Base-by-base conservation (phyloP, 1,140 invertebrate species). In the Zaprionus vittiger region DNA sequence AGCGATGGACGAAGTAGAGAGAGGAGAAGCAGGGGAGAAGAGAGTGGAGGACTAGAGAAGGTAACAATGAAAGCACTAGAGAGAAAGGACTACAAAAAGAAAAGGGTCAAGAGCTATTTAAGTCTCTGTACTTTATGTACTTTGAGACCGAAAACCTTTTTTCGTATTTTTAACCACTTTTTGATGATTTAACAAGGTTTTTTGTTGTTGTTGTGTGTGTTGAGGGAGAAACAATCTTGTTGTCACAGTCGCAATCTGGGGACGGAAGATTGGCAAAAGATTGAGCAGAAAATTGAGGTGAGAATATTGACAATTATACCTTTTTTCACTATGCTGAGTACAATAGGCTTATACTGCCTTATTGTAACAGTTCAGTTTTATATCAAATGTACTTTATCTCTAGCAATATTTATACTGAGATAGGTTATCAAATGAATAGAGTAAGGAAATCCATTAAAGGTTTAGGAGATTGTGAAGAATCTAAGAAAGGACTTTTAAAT, bases 91-190 rank as follows among this genome's bases (percentile, higher is more conserved):
- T 20, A 12, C 17, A 22, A 49, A 49, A 1, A 17, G n/a, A 52
- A 52, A 52, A 52, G 47, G 47, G 47, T 22, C 47, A 52, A 22
- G 47, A 24, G 47, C 47, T 52, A 52, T 20, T 52, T 52, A 24
- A 52, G 47, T 22, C 47, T 12, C 20, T 24, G 9, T 52, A 52
- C 47, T 52, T 52, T 52, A 52, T 24, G 47, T 52, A 52, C 47
- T 52, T 52, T 22, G 20, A 17, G 15, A 38, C 14, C 37, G 4
- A 17, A 52, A 52, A 11, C 20, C 20, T 52, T 52, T 52, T 20
- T 24, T 24, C 11, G n/a, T 47, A 17, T 47, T 47, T 47, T 47
- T 47, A 17, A 22, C n/a, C 20, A 52, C 47, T 52, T 52, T 52
- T 52, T 52, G 17, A 52, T 52, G 47, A 52, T 52, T 52, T 24